These are phyloP conservation scores for Typhlichthys subterraneus DNA, from an alignment of 2,797 vertebrate genomes.

Conservation along the genomic window DNA sequence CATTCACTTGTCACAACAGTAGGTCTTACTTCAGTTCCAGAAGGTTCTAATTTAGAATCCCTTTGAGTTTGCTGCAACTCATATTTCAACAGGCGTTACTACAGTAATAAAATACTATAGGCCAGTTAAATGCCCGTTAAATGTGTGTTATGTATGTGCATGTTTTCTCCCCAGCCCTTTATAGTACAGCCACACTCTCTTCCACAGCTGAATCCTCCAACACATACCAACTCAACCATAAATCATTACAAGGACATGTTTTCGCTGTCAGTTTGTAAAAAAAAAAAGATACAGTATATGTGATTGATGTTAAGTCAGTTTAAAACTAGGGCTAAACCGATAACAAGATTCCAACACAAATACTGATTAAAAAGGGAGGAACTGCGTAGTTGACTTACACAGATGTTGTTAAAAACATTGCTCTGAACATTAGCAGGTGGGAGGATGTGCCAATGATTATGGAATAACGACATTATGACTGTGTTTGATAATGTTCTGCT, in stretches of 20 bases:
- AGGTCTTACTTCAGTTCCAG: too few relatives aligned
- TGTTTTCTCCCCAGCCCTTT: neutral
- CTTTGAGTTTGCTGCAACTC: conserved; percentile 5
- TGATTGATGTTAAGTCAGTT: neutral
- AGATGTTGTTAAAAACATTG: too few relatives aligned
- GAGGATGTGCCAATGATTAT: too few relatives aligned
- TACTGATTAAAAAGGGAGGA: neutral
- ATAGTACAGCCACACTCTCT: conserved; percentile 1
- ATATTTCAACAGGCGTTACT: neutral
- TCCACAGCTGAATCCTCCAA: neutral
- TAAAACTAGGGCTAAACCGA: neutral
- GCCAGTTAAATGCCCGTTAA: neutral
- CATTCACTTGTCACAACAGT: conserved; percentile 1
- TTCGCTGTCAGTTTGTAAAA: neutral
- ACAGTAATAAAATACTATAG: conserved; percentile 2
- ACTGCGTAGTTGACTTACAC: too few relatives aligned
- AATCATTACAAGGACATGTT: conserved; percentile 7
- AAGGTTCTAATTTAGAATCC: conserved; percentile 4
- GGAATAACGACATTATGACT: too few relatives aligned
- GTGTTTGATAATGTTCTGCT: too few relatives aligned
- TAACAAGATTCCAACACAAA: neutral
- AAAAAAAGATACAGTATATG: neutral
- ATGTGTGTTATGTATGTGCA: neutral
- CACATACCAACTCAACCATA: conserved; percentile 10
- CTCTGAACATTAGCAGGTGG: too few relatives aligned